Percentiles rank a stretch among this genome's conserved stretches.
phyloP scores from a whole-genome alignment of 2,888 invertebrate species.

The Netelia melanura region DNA sequence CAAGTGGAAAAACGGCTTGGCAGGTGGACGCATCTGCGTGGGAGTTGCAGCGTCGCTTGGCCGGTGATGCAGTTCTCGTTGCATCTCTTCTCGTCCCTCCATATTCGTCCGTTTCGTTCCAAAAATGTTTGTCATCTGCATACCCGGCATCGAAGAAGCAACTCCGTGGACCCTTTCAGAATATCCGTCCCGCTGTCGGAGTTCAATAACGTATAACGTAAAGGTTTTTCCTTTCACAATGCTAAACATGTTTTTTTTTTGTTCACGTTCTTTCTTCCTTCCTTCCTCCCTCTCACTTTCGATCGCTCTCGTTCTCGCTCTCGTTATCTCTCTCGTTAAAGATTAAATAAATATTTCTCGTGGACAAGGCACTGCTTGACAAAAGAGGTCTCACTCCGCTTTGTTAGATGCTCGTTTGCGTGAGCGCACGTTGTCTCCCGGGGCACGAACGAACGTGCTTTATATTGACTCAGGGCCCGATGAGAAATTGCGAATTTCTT shows the following conservation, averaged over 20 bases:
- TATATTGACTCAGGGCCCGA: slow-evolving; percentile 13
- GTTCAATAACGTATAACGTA: slow-evolving; percentile 63
- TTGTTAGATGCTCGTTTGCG: slow-evolving; percentile 66
- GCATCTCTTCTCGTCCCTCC: slow-evolving; percentile 22
- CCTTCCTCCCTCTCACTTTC: slow-evolving; percentile 56
- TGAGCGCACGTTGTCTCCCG: slow-evolving; percentile 1
- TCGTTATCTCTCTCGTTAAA: slow-evolving; percentile 35
- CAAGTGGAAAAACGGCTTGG: slow-evolving; percentile 76
- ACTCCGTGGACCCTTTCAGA: slow-evolving; percentile 80
- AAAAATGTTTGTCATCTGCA: slow-evolving; percentile 20
- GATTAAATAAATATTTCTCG: slow-evolving; percentile 80
- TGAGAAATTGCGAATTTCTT: slow-evolving; percentile 23
- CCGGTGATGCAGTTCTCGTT: slow-evolving; percentile 18
- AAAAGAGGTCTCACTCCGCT: slow-evolving; percentile 66
- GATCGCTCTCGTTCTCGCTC: background rate
- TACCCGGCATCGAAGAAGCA: slow-evolving; percentile 72
- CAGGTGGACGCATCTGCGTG: slow-evolving; percentile 76
- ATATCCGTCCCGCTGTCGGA: slow-evolving; percentile 78
- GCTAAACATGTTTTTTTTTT: slow-evolving; percentile 37
- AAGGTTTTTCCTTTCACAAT: too few species aligned
- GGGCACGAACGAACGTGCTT: background rate
- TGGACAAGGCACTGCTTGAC: slow-evolving; percentile 84
- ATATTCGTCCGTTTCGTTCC: background rate
- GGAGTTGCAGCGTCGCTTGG: slow-evolving; percentile 76
- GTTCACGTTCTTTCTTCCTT: slow-evolving; percentile 40